A percentile compares a stretch with the other conserved stretches of the same genome.
These are phyloP conservation scores for Lepidurus packardi DNA, from an alignment of 1,140 invertebrate species.

Conservation along the genomic window DNA sequence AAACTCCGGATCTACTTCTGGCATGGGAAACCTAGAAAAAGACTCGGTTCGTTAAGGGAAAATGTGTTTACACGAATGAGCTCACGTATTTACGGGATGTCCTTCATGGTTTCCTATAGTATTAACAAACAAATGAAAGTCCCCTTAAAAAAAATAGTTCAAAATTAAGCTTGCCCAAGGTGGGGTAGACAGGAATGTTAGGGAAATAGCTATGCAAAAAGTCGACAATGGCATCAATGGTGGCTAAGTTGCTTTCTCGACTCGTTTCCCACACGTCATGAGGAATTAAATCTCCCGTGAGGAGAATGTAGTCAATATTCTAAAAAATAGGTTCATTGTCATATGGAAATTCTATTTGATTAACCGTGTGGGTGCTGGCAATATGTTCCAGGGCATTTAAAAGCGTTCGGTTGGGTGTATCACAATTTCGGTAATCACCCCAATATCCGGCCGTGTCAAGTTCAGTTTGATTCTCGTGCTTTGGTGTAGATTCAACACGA, in stretches of 20 bases:
- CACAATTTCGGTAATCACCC: conserved; percentile 69
- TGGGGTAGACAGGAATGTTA: conserved; percentile 59
- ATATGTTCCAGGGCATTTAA: conserved; percentile 50
- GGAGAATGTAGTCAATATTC: conserved; percentile 68
- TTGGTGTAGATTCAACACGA: conserved; percentile 51
- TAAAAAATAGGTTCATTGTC: conserved; percentile 37
- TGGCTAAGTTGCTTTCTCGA: conserved; percentile 55
- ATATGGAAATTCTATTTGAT: conserved; percentile 27
- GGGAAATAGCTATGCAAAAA: conserved; percentile 57
- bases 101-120: conserved; percentile 76
- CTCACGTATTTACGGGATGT: conserved; percentile 76
- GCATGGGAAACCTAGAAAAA: conserved; percentile 41
- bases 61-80: background rate
- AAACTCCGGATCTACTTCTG: conserved; percentile 43
- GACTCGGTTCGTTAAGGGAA: background rate
- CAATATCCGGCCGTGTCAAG: conserved; percentile 60
- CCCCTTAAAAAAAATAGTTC: background rate
- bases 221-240: conserved; percentile 53
- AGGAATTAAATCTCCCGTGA: conserved; percentile 76
- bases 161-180: conserved; percentile 46
- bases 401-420: conserved; percentile 61
- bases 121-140: background rate
- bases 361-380: conserved; percentile 49
- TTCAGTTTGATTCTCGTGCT: conserved; percentile 36
- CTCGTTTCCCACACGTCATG: conserved; percentile 78